Evolutionary conservation across 2,113 vertebrate genomes (phyloP), one percentile per base, ranked within the genome.

Genomic region (Rissa tridactyla): DNA sequence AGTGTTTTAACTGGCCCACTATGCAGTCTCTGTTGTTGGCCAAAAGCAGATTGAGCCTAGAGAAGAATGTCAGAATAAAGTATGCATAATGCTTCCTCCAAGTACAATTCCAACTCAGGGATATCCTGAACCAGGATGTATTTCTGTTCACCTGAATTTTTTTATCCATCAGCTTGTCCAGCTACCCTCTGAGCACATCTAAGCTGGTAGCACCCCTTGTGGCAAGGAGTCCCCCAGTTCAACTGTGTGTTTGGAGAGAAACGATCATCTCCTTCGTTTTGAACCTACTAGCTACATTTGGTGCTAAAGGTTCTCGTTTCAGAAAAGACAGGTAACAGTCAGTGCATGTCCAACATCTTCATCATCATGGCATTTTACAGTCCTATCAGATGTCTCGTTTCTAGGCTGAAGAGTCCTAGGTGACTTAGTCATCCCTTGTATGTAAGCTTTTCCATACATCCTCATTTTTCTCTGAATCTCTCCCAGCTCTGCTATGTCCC

Each of bases 171-270:
- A 64, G 11, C 65, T 87, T 90, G n/a, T 88, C 19, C 36, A 82
- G 4, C 15, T 0, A 0, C 61, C 19, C 21, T 85, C 13, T n/a
- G 32, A 71, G 51, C n/a, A 23, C 61, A 25, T 46, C 26, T 71
- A 44, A 1, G 3, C 26, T 79, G 29, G 71, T 5, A 57, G 23
- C 15, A 82, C 1, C 7, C 12, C 9, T 72, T 57, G 54, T 36
- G 58, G 27, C 15, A 72, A 52, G 30, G 34, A 65, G 15, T 34
- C 76, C 14, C 12, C 11, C 57, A 9, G 29, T 36, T 90, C 40
- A 52, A 0, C 10, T 76, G 14, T 65, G 25, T 71, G 15, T 65
- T 83, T 61, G 68, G 34, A 85, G 62, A 77, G 12, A 40, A 85
- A 36, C 4, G 36, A 7, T 5, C 26, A 42, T 42, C 38, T 85